Base-by-base conservation (phyloP, 1,140 invertebrate species). In the Leptopilina clavipes region DNA sequence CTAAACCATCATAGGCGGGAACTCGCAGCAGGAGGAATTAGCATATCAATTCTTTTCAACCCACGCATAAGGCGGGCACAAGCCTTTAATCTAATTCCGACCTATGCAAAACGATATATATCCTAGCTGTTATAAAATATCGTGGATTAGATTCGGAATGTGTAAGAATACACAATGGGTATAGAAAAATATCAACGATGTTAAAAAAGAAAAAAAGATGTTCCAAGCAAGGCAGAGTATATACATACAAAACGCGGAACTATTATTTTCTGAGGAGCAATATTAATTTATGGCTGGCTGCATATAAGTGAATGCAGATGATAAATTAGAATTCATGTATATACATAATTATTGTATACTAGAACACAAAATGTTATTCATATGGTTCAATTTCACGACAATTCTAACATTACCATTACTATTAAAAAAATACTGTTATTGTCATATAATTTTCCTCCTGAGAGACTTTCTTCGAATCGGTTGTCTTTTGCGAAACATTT, bases 41-140 rank as follows among this genome's bases (percentile, higher is more conserved):
- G 59, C 59, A 65, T 65, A 65, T 65, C 59, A 65, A 65, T 65
- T 65, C 59, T 65, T 65, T 65, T 7, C 59, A 65, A 65, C 59
- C 59, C 59, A 65, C 59, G 59, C 59, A 65, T 65, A 31, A 25
- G 59, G 59, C 59, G 25, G 59, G 12, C 59, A 65, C 59, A 65
- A n/a, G 25, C 59, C 59, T 65, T 65, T 65, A 65, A 65, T 65
- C 59, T 65, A 65, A 65, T 65, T 65, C 59, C 59, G 59, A 65
- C 59, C 59, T 65, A 65, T 65, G 59, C 59, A 65, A 65, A 65
- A 65, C 59, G 59, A 65, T 65, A 65, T 65, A 31, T 31, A n/a
- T 54, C 17, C 22, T 31, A 31, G 22, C 59, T 65, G 59, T 65
- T 31, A 65, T 65, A 65, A 65, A 65, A 65, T 65, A 65, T 65